Evolutionary conservation across 2,888 invertebrate species (phyloP).

Genomic region (Chromoteleia sp.): DNA sequence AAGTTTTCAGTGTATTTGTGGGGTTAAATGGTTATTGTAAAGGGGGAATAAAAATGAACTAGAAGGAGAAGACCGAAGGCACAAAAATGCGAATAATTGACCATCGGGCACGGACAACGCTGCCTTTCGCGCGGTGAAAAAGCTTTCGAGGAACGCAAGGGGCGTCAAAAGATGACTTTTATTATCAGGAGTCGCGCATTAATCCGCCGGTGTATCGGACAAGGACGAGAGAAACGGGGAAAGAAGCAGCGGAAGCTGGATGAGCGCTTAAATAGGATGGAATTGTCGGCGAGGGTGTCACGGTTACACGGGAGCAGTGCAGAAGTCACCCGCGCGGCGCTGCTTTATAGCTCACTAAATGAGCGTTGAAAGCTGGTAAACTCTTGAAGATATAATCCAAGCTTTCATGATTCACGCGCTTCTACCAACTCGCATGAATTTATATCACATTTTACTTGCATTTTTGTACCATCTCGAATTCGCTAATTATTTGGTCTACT

Average conservation of each 20-base stretch:
- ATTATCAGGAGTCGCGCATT: constrained; percentile 64
- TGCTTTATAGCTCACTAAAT: constrained; percentile 78
- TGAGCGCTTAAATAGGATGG: constrained; percentile 66
- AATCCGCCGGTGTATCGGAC: constrained; percentile 67
- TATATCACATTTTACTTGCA: constrained; percentile 48
- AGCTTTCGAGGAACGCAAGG: constrained; percentile 50
- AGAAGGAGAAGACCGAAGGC: no score
- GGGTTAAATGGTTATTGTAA: no score
- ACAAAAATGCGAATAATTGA: constrained; percentile 59
- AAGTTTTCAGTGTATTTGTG: no score
- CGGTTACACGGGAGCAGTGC: constrained; percentile 61
- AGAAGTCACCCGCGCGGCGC: constrained; percentile 68
- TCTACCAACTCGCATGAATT: constrained; percentile 64
- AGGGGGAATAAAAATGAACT: no score
- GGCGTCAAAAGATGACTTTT: constrained; percentile 68
- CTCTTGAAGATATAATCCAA: constrained; percentile 82
- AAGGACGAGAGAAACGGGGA: constrained; percentile 40
- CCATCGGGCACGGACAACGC: constrained; percentile 50
- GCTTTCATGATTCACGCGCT: constrained; percentile 75
- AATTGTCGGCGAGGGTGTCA: constrained; percentile 68
- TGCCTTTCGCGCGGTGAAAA: constrained; percentile 46
- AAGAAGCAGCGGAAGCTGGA: constrained; percentile 55
- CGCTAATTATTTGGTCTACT: constrained; percentile 15
- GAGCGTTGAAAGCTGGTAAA: constrained; percentile 81
- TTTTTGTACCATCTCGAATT: constrained; percentile 22